Evolutionary conservation across 37 sponge, comb jelly and placozoan genomes (phyloP).

Genomic region (Hexactinellida sp.): DNA sequence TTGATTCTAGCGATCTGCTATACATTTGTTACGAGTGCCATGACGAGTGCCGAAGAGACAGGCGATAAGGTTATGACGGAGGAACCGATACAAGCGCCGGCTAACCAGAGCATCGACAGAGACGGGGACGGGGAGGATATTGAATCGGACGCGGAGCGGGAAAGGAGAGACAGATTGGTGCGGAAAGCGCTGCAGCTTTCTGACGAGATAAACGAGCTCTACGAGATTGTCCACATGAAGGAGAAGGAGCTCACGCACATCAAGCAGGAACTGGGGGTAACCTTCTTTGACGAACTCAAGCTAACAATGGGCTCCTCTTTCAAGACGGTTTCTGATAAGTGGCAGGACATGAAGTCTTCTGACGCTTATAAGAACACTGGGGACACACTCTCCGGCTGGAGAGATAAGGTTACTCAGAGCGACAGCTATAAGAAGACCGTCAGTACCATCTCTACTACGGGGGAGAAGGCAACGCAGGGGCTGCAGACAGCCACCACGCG

Average conservation of each 20-base stretch:
- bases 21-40: no score
- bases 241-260: neutral
- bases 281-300: neutral
- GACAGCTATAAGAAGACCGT: neutral
- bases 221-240: neutral
- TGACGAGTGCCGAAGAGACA: neutral
- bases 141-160: neutral
- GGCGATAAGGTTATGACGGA: neutral
- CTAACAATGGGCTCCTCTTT: neutral
- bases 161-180: neutral
- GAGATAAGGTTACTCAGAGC: conserved; percentile 2
- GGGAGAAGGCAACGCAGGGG: neutral
- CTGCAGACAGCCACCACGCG: neutral
- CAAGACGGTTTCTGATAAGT: conserved; percentile 3
- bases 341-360: neutral
- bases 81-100: neutral
- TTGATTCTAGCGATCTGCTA: no score
- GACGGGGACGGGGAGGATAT: neutral
- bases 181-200: neutral
- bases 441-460: neutral
- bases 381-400: neutral
- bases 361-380: neutral
- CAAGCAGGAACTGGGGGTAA: neutral
- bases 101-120: neutral
- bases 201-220: neutral